Evolutionary conservation across 1,140 invertebrate species (phyloP).

Genomic region (Neodiprion fabricii): DNA sequence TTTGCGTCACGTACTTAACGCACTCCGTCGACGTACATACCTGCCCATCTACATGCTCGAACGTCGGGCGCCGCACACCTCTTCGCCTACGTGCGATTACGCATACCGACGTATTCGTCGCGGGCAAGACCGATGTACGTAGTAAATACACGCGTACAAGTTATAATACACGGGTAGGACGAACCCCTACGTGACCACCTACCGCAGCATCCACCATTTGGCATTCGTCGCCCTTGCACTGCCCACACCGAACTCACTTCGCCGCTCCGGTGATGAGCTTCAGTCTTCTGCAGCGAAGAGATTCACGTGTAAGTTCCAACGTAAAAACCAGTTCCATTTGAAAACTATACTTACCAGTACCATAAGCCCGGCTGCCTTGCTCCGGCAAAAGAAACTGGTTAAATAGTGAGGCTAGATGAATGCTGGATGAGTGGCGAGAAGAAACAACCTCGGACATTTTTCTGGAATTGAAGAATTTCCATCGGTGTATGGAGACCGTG

Average conservation of each 20-base stretch:
- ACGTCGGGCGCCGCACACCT: too few species aligned
- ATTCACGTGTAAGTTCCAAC: background rate
- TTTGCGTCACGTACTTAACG: conserved; percentile 4
- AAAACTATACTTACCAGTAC: background rate
- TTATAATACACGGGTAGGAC: background rate
- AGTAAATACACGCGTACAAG: background rate
- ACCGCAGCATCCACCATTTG: background rate
- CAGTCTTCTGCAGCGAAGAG: background rate
- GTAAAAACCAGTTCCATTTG: background rate
- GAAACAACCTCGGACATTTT: too few species aligned
- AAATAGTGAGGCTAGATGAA: background rate
- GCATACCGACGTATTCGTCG: too few species aligned
- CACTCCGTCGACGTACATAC: background rate
- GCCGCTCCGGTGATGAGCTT: background rate
- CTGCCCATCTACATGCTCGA: too few species aligned
- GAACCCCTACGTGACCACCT: conserved; percentile 1
- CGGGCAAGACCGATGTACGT: background rate
- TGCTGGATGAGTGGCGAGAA: too few species aligned
- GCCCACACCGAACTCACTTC: background rate
- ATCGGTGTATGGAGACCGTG: too few species aligned
- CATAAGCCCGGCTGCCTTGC: background rate
- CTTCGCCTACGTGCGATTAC: too few species aligned
- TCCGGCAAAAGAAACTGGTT: background rate
- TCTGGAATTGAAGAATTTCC: too few species aligned
- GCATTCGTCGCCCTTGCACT: background rate